Evolutionary conservation across 2,113 vertebrate species (phyloP).

Genomic region (Cygnus atratus): DNA sequence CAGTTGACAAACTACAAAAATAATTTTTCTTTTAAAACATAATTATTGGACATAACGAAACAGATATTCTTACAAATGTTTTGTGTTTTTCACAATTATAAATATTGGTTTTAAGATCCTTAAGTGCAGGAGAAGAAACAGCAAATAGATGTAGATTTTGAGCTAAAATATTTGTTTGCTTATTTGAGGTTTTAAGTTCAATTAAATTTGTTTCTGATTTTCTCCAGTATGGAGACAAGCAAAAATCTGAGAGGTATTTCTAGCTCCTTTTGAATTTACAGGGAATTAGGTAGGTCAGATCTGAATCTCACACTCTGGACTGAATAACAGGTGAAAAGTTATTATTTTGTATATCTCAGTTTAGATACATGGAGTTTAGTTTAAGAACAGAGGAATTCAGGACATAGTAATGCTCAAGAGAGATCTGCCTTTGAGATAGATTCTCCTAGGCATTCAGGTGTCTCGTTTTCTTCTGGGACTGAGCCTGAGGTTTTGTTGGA

Average conservation of each 20-base stretch:
- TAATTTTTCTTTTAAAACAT: background rate
- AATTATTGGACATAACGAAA: background rate
- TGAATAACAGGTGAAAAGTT: background rate
- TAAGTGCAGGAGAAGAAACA: background rate
- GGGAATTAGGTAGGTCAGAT: background rate
- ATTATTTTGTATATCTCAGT: background rate
- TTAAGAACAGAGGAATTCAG: background rate
- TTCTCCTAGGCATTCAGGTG: background rate
- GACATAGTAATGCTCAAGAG: background rate
- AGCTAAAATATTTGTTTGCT: background rate
- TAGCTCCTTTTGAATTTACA: background rate
- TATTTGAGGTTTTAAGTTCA: background rate
- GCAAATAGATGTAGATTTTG: background rate
- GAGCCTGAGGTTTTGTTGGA: background rate
- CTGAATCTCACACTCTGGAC: background rate
- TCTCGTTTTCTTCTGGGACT: slow-evolving; percentile 8
- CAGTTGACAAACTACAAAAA: background rate
- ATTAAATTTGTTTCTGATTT: background rate
- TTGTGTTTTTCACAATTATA: background rate
- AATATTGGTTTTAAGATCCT: background rate
- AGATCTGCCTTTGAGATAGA: background rate
- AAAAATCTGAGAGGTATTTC: background rate
- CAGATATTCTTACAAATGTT: background rate
- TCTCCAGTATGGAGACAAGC: background rate
- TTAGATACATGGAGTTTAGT: background rate